A percentile compares a stretch with the other conserved stretches of the same genome.
Conservation (phyloP, 2,797 vertebrate genomes). For the Oophaga sylvatica region DNA sequence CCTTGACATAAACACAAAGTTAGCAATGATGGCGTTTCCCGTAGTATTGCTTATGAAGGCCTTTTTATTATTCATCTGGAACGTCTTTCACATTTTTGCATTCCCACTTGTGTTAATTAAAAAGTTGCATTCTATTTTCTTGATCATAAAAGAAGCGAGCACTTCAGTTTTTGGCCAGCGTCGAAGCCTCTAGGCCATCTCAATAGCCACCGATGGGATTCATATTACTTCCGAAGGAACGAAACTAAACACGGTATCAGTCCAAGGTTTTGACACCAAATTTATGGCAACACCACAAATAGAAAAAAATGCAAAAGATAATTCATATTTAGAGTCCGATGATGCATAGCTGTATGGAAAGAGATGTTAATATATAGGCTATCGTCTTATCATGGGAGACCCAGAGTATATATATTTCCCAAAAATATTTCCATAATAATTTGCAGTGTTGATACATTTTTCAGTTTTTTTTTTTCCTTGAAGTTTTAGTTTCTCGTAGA, state of each 20-base stretch:
- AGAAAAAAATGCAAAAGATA: not conserved
- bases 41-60: slow-evolving; percentile 51
- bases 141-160: slow-evolving; percentile 49
- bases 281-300: slow-evolving; percentile 55
- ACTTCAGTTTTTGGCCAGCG: slow-evolving; percentile 39
- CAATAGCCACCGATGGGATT: slow-evolving; percentile 39
- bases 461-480: not conserved
- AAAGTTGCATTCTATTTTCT: slow-evolving; percentile 51
- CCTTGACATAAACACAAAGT: slow-evolving; percentile 27
- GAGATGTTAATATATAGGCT: not conserved
- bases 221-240: slow-evolving; percentile 23
- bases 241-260: slow-evolving; percentile 19
- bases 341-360: not conserved
- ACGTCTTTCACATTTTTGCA: slow-evolving; percentile 61
- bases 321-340: not conserved
- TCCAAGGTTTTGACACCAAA: slow-evolving; percentile 38
- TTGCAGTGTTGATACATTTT: not conserved
- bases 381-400: not conserved
- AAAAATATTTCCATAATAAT: not conserved
- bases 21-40: slow-evolving; percentile 50
- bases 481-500: not conserved
- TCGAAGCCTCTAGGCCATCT: slow-evolving; percentile 39
- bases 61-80: slow-evolving; percentile 49
- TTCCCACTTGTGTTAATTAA: slow-evolving; percentile 56
- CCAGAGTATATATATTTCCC: not conserved